phyloP scores from a whole-genome alignment of 2,113 vertebrate genomes.

The Trogon surrucura region DNA sequence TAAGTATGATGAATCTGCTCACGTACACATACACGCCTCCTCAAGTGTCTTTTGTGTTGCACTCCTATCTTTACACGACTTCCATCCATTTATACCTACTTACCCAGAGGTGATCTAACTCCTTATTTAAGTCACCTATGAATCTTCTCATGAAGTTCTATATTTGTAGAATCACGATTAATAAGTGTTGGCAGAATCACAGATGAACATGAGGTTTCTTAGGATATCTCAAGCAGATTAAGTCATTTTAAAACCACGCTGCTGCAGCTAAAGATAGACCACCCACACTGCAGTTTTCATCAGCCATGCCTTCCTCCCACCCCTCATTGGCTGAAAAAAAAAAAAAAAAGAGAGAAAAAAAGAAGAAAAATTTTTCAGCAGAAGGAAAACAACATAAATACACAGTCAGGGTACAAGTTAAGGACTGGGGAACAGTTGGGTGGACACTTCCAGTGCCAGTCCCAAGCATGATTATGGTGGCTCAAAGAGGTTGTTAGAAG shows the following conservation, averaged over 20 bases:
- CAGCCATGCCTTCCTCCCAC: not conserved
- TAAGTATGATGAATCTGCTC: not conserved
- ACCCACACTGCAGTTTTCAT: not conserved
- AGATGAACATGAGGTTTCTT: not conserved
- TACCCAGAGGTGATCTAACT: not conserved
- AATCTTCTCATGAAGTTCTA: not conserved
- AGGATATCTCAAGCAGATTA: not conserved
- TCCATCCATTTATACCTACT: not conserved
- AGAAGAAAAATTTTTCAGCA: not conserved
- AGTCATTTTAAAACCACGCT: not conserved
- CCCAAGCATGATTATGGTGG: not conserved
- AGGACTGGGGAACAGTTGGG: not conserved
- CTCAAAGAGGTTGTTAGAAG: not conserved
- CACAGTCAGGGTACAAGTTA: not conserved
- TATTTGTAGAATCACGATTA: not conserved
- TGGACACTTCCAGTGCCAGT: not conserved
- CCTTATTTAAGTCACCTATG: not conserved
- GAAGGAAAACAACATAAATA: not conserved
- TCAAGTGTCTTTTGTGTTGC: not conserved
- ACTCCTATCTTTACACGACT: not conserved
- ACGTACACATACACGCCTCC: not conserved
- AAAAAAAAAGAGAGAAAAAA: not conserved
- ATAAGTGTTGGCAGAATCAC: not conserved
- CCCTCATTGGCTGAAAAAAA: rapidly evolving
- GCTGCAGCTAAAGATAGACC: conserved; percentile 27